Evolutionary conservation across 2,113 vertebrate species (phyloP).

Genomic region (Albula glossodonta): DNA sequence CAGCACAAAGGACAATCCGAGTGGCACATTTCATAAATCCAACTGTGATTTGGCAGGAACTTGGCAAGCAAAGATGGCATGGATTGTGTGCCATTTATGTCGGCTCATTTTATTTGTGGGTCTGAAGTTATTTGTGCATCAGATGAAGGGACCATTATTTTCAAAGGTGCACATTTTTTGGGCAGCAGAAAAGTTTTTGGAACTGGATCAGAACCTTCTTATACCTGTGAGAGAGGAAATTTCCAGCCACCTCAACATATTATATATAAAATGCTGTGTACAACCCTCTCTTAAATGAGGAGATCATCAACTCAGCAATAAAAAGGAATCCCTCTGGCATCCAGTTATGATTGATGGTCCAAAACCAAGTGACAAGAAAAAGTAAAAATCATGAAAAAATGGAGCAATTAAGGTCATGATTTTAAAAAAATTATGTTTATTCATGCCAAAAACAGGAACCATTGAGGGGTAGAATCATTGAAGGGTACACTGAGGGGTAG

Average conservation of each 20-base stretch:
- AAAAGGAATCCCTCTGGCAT: conserved; percentile 17
- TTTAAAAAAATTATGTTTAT: background rate
- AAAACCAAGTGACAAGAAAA: background rate
- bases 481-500: background rate
- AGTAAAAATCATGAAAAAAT: conserved; percentile 11
- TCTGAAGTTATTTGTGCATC: too few relatives aligned
- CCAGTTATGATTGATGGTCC: conserved; percentile 17
- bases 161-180: too few relatives aligned
- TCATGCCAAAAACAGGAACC: background rate
- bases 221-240: background rate
- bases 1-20: too few relatives aligned
- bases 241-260: background rate
- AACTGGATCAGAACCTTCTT: too few relatives aligned
- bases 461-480: background rate
- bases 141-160: too few relatives aligned
- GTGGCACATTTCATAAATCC: too few relatives aligned
- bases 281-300: background rate
- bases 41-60: too few relatives aligned
- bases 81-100: too few relatives aligned
- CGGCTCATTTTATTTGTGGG: too few relatives aligned
- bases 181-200: too few relatives aligned
- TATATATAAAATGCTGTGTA: background rate
- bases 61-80: too few relatives aligned
- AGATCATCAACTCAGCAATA: background rate
- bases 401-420: background rate